Evolutionary conservation across 2,888 invertebrate species (phyloP).

Genomic region (Zhuqinia jingwanae): DNA sequence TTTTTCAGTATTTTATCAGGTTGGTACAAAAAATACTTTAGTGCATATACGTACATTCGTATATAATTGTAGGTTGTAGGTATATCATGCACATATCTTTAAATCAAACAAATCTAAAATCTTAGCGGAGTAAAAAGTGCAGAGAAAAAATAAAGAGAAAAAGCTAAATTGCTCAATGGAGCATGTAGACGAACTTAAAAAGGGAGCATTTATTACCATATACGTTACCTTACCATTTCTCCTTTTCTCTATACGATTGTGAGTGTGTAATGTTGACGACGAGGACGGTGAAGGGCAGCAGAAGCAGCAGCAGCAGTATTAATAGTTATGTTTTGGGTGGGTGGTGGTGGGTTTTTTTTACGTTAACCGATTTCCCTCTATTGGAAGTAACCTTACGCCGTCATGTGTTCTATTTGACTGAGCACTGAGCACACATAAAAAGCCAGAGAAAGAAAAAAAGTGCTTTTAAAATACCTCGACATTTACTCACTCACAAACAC

Average conservation of each 20-base stretch:
- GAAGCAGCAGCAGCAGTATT: neutral
- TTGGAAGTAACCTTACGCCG: too few species aligned
- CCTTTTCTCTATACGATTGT: too few species aligned
- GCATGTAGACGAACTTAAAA: constrained; percentile 35
- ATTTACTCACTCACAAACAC: neutral
- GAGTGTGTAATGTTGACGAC: too few species aligned
- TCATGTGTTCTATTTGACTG: too few species aligned
- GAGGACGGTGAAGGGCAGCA: neutral
- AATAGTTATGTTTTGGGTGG: neutral
- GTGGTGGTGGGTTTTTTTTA: neutral
- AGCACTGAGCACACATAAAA: neutral
- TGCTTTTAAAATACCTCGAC: neutral
- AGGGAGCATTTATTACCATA: constrained; percentile 3
- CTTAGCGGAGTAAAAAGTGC: neutral
- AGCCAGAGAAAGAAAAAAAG: neutral
- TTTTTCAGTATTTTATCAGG: neutral
- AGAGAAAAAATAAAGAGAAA: constrained; percentile 10
- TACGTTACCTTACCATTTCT: too few species aligned
- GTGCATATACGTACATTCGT: too few species aligned
- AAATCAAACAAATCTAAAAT: constrained; percentile 58
- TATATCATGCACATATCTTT: constrained; percentile 32
- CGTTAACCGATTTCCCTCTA: neutral
- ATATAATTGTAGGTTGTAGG: too few species aligned
- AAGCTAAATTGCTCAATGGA: constrained; percentile 60
- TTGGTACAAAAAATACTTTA: too few species aligned